These are phyloP conservation scores for Choristoneura fumiferana DNA, from an alignment of 1,140 invertebrate species.

Conservation along the genomic window DNA sequence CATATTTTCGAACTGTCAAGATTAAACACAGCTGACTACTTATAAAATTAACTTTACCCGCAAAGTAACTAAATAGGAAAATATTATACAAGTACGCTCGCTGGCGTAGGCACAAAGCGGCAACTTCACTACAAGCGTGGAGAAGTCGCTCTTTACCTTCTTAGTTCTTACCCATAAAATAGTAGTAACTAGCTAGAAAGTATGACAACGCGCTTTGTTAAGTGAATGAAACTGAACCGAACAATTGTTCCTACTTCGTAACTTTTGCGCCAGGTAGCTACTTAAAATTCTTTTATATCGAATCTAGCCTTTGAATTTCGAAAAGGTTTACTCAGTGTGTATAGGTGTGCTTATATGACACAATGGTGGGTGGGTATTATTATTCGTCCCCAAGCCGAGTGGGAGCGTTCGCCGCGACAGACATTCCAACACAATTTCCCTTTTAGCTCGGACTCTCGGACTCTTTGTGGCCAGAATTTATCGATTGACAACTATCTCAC, in stretches of 20 bases:
- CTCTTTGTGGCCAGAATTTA: conserved; percentile 47
- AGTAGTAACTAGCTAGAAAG: conserved; percentile 3
- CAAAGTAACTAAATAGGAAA: no score
- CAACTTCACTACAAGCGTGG: no score
- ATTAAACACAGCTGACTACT: no score
- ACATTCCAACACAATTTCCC: conserved; percentile 66
- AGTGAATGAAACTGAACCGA: conserved; percentile 12
- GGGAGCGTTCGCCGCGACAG: conserved; percentile 35
- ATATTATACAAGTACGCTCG: not conserved
- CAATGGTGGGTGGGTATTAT: conserved; percentile 5
- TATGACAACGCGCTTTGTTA: conserved; percentile 12
- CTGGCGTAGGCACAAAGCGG: no score
- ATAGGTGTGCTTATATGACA: not conserved
- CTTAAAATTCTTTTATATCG: conserved; percentile 18
- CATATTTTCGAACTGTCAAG: no score
- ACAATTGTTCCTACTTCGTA: conserved; percentile 12
- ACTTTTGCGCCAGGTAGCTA: conserved; percentile 14
- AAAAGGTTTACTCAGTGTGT: conserved; percentile 7
- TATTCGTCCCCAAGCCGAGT: not conserved
- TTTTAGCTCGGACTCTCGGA: conserved; percentile 54
- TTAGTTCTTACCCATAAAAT: not conserved
- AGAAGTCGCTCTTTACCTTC: not conserved
- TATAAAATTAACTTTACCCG: no score
- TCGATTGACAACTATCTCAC: conserved; percentile 53
- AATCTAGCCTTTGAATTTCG: conserved; percentile 15